Base-by-base conservation (phyloP, 2,797 vertebrate species). In the Sebastes ruberrimus region DNA sequence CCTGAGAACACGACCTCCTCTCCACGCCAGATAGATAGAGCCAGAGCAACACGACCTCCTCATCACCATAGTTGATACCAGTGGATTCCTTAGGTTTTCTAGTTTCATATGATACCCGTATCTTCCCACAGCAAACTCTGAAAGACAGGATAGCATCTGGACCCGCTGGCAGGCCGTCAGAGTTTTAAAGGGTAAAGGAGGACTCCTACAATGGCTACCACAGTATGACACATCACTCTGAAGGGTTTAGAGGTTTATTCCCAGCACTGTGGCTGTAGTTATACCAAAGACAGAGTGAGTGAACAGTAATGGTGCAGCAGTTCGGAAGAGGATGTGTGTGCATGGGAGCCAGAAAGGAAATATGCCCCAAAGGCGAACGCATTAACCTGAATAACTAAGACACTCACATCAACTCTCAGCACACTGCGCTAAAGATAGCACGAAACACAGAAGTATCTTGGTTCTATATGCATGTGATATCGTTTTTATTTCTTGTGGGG, bases 341-440 rank as follows among this genome's bases (percentile, higher is more conserved):
- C 87, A 78, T 59, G 76, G 46, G 82, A 91, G 85, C 76, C 86
- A 86, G 88, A 89, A 92, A 91, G 90, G 88, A 91, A 90, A 89
- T 88, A 81, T 86, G 83, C 84, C 93, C 90, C 87, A 84, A 76
- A 86, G 91, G 81, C 84, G 14, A 91, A 94, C 20, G 27, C 88
- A 92, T 94, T 91, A 94, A 94, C 93, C 91, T 93, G 89, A 92
- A 94, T 93, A 93, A 92, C 86, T 87, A 88, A 93, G 88, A 91
- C 80, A 80, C 79, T 74, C 80, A 78, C 77, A 87, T 85, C 85
- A 83, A 76, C 88, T 81, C 80, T 83, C 72, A 55, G 81, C 81
- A 65, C 85, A 81, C 85, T 79, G 63, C 52, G 71, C 84, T 74
- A 86, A 80, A 86, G 89, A 86, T 80, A 88, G 83, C 84, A 81